phyloP scores from a whole-genome alignment of 2,888 invertebrate species.

The Hydropsyche betteni region DNA sequence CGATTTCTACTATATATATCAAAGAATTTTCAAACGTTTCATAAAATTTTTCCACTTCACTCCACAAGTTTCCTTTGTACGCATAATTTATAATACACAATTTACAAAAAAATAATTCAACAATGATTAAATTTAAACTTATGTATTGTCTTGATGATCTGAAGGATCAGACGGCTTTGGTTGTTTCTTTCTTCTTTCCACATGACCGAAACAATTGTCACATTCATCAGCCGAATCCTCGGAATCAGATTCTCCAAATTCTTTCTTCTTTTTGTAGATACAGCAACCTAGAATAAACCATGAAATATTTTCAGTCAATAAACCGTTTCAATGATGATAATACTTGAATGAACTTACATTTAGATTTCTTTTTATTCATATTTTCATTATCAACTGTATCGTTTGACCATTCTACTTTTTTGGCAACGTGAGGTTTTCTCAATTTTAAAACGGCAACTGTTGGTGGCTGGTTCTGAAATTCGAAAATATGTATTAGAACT shows the following conservation, averaged over 20 bases:
- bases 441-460: conserved; percentile 73
- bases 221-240: conserved; percentile 85
- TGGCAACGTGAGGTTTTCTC: conserved; percentile 73
- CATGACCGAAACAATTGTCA: conserved; percentile 87
- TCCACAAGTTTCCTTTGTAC: background rate
- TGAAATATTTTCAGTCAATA: background rate
- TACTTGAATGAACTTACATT: conserved; percentile 71
- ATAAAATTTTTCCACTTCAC: conserved; percentile 14
- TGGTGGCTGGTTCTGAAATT: conserved; percentile 58
- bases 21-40: background rate
- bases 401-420: conserved; percentile 89
- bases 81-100: conserved; percentile 14
- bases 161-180: conserved; percentile 34
- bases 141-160: conserved; percentile 13
- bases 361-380: conserved; percentile 95
- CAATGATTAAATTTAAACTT: conserved; percentile 1
- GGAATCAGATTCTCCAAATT: conserved; percentile 89
- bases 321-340: background rate
- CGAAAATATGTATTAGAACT: background rate
- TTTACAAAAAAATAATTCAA: background rate
- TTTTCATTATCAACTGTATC: conserved; percentile 95
- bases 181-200: conserved; percentile 67
- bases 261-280: conserved; percentile 89
- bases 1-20: conserved; percentile 1
- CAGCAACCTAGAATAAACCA: conserved; percentile 78